These are phyloP conservation scores for Calliphora vomitoria DNA, from an alignment of 2,888 invertebrate genomes.

Conservation along the genomic window DNA sequence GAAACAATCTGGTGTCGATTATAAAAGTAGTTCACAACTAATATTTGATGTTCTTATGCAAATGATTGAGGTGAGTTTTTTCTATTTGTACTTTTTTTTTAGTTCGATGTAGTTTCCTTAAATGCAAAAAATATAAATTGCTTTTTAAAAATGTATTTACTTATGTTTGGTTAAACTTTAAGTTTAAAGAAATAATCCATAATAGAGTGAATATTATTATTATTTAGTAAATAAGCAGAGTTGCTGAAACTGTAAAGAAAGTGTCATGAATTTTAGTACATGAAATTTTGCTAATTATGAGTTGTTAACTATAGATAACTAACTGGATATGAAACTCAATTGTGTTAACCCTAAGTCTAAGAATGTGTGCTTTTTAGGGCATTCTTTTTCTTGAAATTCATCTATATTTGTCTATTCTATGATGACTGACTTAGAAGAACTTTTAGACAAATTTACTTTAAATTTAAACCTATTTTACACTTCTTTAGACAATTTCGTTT, in stretches of 20 bases:
- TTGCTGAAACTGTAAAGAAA: neutral
- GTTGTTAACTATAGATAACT: no score
- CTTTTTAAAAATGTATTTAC: neutral
- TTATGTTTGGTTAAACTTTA: slow-evolving; percentile 26
- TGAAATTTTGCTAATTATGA: no score
- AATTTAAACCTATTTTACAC: no score
- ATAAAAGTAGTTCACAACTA: slow-evolving; percentile 96
- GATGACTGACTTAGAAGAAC: no score
- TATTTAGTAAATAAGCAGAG: slow-evolving; percentile 30
- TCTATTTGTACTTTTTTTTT: neutral
- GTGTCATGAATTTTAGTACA: no score
- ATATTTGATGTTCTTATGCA: slow-evolving; percentile 95
- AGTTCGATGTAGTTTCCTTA: neutral
- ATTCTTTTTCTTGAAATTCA: no score
- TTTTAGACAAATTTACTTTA: no score
- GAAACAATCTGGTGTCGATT: slow-evolving; percentile 90
- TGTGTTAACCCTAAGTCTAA: no score
- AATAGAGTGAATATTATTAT: neutral
- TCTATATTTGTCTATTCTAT: no score
- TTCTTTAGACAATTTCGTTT: no score
- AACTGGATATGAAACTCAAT: no score
- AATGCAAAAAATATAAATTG: slow-evolving; percentile 21
- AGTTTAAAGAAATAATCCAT: slow-evolving; percentile 19
- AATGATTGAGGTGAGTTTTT: slow-evolving; percentile 85
- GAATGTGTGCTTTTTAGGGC: no score